phyloP scores from a whole-genome alignment of 2,113 vertebrate genomes.

The Oplegnathus fasciatus region DNA sequence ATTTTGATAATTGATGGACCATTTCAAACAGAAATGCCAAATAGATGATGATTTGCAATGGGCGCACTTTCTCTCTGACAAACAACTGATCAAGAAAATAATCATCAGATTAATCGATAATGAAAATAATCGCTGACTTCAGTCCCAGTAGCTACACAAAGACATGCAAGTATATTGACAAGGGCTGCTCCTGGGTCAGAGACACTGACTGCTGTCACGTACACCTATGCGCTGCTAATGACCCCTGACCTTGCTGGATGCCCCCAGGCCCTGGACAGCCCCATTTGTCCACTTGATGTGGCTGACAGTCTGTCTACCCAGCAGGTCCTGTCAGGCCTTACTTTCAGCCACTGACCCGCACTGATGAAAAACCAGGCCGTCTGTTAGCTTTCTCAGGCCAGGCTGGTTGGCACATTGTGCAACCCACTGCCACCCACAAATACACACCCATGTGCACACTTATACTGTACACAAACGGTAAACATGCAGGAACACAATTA shows the following conservation, averaged over 20 bases:
- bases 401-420: slow-evolving; percentile 59
- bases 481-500: slow-evolving; percentile 9
- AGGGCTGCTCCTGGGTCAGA: not conserved
- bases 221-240: slow-evolving; percentile 24
- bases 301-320: slow-evolving; percentile 79
- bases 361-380: slow-evolving; percentile 69
- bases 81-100: not conserved
- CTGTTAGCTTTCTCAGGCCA: slow-evolving; percentile 69
- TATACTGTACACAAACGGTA: slow-evolving; percentile 27
- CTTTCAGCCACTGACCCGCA: slow-evolving; percentile 71
- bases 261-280: slow-evolving; percentile 40
- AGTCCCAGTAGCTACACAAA: not conserved
- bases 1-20: too few relatives aligned
- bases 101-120: not conserved
- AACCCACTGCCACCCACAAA: slow-evolving; percentile 40
- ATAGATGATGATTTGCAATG: not conserved
- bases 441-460: not conserved
- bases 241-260: slow-evolving; percentile 67
- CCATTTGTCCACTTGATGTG: slow-evolving; percentile 71
- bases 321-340: slow-evolving; percentile 74
- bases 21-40: too few relatives aligned
- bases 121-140: not conserved
- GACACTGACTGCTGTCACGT: slow-evolving; percentile 20
- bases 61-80: not conserved
- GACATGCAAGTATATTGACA: slow-evolving; percentile 3